phyloP scores from a whole-genome alignment of 1,140 invertebrate species.

The Pogonomyrmex barbatus region DNA sequence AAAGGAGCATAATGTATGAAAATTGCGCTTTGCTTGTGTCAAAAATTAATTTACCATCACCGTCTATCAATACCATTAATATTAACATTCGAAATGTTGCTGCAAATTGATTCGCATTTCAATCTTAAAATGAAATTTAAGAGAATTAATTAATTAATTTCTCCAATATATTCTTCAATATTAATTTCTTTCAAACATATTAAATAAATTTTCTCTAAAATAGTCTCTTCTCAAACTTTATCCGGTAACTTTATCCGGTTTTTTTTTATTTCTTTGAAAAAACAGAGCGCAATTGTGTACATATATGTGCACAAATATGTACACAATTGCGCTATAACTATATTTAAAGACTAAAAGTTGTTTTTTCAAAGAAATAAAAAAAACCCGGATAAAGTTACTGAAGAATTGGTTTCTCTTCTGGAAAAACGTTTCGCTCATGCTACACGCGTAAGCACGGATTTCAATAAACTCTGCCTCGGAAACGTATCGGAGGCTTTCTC shows the following conservation, averaged over 20 bases:
- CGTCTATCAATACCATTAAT: constrained; percentile 27
- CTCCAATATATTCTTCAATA: background rate
- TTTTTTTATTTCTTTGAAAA: no score
- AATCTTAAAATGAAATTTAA: background rate
- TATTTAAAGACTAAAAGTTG: no score
- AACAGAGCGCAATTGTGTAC: no score
- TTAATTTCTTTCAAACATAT: background rate
- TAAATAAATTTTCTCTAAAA: background rate
- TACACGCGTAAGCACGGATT: constrained; percentile 58
- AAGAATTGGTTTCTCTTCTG: background rate
- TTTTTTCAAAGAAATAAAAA: no score
- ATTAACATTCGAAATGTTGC: background rate
- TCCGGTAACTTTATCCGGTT: no score
- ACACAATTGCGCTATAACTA: no score
- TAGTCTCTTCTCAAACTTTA: background rate
- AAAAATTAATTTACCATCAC: constrained; percentile 45
- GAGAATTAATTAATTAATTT: background rate
- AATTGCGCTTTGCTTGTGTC: constrained; percentile 9
- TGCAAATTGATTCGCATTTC: background rate
- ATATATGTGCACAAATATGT: no score
- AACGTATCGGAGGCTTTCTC: constrained; percentile 59
- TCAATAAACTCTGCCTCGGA: constrained; percentile 60
- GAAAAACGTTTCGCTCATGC: constrained; percentile 20
- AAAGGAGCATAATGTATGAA: constrained; percentile 49
- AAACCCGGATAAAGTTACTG: background rate